Evolutionary conservation across 2,888 invertebrate genomes (phyloP).

Genomic region (Cephus sareptanus): DNA sequence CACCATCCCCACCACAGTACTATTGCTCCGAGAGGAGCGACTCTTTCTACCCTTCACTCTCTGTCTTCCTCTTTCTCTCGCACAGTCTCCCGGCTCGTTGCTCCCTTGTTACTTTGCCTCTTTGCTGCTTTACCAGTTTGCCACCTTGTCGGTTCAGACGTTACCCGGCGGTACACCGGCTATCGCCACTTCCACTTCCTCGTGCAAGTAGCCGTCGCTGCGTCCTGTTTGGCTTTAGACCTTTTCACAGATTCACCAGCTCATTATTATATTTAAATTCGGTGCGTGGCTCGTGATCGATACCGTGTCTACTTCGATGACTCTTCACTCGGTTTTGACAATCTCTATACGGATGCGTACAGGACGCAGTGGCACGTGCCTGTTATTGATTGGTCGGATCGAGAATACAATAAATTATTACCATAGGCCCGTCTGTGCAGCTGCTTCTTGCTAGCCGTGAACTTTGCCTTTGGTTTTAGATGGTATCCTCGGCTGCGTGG

Average conservation of each 20-base stretch:
- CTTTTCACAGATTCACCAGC: background rate
- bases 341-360: background rate
- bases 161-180: background rate
- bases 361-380: background rate
- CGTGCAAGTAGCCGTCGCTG: background rate
- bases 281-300: too few relatives aligned
- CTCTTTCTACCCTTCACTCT: background rate
- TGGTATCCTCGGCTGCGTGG: background rate
- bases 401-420: background rate
- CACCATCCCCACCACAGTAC: constrained; percentile 1
- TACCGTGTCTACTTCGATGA: background rate
- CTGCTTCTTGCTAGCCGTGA: constrained; percentile 2
- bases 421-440: background rate
- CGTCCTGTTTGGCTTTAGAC: background rate
- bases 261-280: background rate
- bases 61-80: background rate
- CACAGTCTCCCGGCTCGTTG: background rate
- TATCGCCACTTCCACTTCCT: background rate
- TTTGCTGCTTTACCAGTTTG: background rate
- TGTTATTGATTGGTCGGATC: background rate
- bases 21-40: background rate
- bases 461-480: background rate
- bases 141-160: background rate
- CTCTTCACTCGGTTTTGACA: background rate
- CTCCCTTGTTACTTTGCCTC: background rate